Percentiles rank a stretch among this genome's conserved stretches.
phyloP scores from a whole-genome alignment of 2,113 vertebrate genomes.

The Hylia prasina region DNA sequence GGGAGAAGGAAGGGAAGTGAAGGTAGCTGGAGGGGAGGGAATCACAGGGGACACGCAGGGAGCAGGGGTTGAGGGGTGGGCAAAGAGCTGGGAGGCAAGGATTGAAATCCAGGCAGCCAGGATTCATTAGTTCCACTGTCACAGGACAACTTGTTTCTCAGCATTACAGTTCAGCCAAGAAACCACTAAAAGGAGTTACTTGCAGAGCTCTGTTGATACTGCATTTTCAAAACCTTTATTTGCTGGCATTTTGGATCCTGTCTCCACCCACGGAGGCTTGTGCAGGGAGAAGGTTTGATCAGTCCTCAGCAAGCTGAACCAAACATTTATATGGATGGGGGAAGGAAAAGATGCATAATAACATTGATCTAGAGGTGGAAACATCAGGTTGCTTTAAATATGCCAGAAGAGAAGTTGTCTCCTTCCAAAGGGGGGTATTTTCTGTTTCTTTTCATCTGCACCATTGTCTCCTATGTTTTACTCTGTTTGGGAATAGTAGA shows the following conservation, averaged over 20 bases:
- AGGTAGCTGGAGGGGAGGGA: neutral
- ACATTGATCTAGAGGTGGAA: neutral
- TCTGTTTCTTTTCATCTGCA: slow-evolving; percentile 58
- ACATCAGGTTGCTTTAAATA: neutral
- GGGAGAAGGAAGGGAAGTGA: neutral
- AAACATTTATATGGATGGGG: neutral
- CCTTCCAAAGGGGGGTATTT: slow-evolving; percentile 6
- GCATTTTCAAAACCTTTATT: neutral
- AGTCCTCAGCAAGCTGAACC: neutral
- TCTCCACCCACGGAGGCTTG: neutral
- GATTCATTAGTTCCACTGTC: neutral
- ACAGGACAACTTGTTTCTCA: neutral
- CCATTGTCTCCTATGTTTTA: slow-evolving; percentile 4
- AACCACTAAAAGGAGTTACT: neutral
- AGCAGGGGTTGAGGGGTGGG: neutral
- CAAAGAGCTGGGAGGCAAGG: neutral
- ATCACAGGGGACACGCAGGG: neutral
- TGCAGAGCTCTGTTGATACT: neutral
- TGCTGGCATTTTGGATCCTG: neutral
- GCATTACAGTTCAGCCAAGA: neutral
- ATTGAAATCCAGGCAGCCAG: neutral
- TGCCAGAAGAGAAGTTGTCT: neutral
- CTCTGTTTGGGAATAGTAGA: slow-evolving; percentile 39
- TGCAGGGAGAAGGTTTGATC: neutral
- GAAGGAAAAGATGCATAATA: neutral